Evolutionary conservation across 2,797 vertebrate genomes (phyloP), one percentile per base, ranked within the genome.

Genomic region (Hyperoplus lanceolatus): DNA sequence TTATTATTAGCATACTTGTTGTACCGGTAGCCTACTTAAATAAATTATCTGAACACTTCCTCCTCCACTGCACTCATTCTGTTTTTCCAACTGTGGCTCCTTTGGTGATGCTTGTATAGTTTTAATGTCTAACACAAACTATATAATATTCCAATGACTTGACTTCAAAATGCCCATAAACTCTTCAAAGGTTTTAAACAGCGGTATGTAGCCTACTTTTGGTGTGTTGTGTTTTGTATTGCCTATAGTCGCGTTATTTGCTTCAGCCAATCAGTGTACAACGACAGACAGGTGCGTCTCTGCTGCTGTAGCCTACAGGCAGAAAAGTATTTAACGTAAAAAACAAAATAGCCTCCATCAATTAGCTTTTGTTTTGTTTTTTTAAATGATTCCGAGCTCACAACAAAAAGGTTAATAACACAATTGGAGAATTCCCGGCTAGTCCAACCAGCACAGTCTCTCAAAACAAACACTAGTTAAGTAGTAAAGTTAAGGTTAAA

Each of bases 221-320:
- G 14, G 15, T n/a, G 39, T 53, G 8, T 53, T 18, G n/a, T 18
- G 4, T 3, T 6, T 36, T 10, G 38, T n/a, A 49, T 14, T 4
- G 36, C 45, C 13, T 1, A 1, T 5, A 13, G 5, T 36, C 21
- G 1, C 45, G 2, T 11, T 3, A 8, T 8, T 2, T 1, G 1
- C 13, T 29, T 18, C 0, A 8, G n/a, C 29, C 13, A 42, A 21
- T 49, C 43, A 10, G 50, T 29, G 45, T 6, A 4, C 10, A n/a
- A 18, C 41, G 2, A 10, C 38, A 11, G 53, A 41, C 86, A 79
- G 86, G 83, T 85, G 86, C 72, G 71, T 70, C 62, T 75, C 64
- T 38, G 72, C 11, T 12, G 57, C 64, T 43, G 0, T 2, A 12
- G 73, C 79, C 49, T 14, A 59, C 67, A 5, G 29, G 0, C 53